phyloP scores from a whole-genome alignment of 2,113 vertebrate genomes.

The Dendrocopos noguchii region DNA sequence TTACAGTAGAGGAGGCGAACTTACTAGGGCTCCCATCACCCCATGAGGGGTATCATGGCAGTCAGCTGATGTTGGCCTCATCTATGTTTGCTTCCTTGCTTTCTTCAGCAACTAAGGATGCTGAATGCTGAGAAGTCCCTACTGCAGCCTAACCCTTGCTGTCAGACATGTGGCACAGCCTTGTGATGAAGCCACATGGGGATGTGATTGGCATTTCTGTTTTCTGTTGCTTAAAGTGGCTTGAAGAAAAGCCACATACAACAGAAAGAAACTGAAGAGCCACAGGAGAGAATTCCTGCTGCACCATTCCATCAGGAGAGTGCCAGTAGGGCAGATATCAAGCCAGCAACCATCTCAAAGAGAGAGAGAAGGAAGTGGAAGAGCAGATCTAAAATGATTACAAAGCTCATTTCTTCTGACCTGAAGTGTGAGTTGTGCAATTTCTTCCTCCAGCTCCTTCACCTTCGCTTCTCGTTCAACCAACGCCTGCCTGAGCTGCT shows the following conservation, averaged over 20 bases:
- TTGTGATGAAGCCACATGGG: background rate
- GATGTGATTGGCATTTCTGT: background rate
- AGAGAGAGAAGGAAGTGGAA: background rate
- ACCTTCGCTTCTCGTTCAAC: slow-evolving; percentile 82
- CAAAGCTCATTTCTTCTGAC: slow-evolving; percentile 54
- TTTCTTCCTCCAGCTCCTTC: slow-evolving; percentile 78
- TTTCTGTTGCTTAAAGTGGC: background rate
- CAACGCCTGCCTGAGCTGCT: slow-evolving; percentile 78
- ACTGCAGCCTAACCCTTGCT: background rate
- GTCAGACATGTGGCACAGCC: background rate
- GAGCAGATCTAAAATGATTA: background rate
- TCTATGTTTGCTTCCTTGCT: background rate
- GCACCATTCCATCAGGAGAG: background rate
- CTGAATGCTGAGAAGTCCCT: background rate
- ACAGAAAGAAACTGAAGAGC: background rate
- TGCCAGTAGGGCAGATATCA: background rate
- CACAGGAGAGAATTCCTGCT: background rate
- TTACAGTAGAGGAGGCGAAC: background rate
- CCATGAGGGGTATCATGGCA: background rate
- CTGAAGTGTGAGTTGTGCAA: slow-evolving; percentile 71
- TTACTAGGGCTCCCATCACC: background rate
- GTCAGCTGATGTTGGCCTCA: background rate
- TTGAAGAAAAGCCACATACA: background rate
- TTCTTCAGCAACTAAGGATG: background rate
- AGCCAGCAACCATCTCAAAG: background rate